These are phyloP conservation scores for Oxyteleia sp. DNA, from an alignment of 2,888 invertebrate species.

Conservation along the genomic window DNA sequence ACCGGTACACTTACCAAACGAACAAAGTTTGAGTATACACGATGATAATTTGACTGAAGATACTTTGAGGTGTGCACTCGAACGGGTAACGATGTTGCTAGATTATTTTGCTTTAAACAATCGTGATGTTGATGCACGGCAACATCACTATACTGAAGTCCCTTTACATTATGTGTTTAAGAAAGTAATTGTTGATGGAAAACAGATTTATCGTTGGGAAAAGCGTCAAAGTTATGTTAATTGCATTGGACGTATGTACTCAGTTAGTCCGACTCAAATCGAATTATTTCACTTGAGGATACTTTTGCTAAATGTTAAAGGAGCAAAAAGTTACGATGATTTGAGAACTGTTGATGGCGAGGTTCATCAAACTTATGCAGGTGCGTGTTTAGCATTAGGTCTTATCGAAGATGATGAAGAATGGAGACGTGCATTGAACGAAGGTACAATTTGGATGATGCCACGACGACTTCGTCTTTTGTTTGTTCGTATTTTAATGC, in stretches of 20 bases:
- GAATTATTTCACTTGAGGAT: slow-evolving; percentile 77
- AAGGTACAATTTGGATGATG: slow-evolving; percentile 41
- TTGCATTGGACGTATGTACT: slow-evolving; percentile 74
- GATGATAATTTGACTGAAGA: slow-evolving; percentile 1
- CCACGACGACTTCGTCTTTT: slow-evolving; percentile 78
- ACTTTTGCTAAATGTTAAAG: too few species aligned
- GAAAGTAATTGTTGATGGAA: slow-evolving; percentile 1
- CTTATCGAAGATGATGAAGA: too few species aligned
- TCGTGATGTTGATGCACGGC: slow-evolving; percentile 2
- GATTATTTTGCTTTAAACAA: slow-evolving; percentile 9
- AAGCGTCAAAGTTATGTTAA: too few species aligned
- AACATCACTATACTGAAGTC: not conserved
- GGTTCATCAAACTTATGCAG: too few species aligned
- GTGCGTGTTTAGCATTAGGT: slow-evolving; percentile 17
- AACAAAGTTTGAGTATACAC: not conserved
- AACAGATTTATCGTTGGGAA: not conserved
- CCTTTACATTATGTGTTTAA: not conserved
- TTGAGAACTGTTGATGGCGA: slow-evolving; percentile 11
- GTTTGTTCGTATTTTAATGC: too few species aligned
- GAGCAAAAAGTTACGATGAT: not conserved
- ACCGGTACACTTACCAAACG: too few species aligned
- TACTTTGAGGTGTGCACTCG: not conserved
- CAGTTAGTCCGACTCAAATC: too few species aligned
- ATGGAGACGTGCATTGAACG: slow-evolving; percentile 22
- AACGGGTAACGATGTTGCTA: not conserved